Evolutionary conservation across 2,113 vertebrate genomes (phyloP).

Genomic region (Myiopsitta monachus): DNA sequence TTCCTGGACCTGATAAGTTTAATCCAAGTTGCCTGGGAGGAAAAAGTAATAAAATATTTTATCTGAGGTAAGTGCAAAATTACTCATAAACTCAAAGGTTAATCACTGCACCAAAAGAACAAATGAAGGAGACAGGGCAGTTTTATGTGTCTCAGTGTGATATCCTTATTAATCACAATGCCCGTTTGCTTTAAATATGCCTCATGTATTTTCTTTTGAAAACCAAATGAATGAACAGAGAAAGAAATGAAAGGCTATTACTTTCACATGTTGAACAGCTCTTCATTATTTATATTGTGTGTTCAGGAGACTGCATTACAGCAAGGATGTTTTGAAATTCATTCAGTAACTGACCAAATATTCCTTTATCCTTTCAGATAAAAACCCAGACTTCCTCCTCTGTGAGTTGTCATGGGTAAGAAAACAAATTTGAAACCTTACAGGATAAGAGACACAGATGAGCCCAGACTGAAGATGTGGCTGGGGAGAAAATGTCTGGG

Average conservation of each 20-base stretch:
- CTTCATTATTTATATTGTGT: neutral
- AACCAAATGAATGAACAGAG: conserved; percentile 52
- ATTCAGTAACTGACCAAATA: neutral
- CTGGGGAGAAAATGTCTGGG: neutral
- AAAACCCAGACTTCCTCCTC: neutral
- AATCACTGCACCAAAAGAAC: conserved; percentile 76
- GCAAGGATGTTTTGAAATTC: neutral
- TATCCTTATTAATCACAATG: conserved; percentile 75
- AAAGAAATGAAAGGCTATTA: conserved; percentile 21
- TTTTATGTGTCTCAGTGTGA: conserved; percentile 72
- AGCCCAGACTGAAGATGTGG: neutral
- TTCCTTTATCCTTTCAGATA: neutral
- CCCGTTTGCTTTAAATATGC: conserved; percentile 59
- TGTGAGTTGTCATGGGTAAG: neutral
- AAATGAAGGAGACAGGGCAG: conserved; percentile 76
- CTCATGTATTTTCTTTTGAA: conserved; percentile 59
- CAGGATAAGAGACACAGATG: neutral
- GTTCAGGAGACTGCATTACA: neutral
- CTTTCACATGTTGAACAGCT: neutral
- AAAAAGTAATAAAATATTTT: conserved; percentile 81
- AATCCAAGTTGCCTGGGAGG: conserved; percentile 80
- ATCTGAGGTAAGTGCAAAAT: conserved; percentile 77
- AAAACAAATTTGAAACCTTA: neutral
- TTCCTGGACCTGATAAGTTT: conserved; percentile 71
- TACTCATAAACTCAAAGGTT: conserved; percentile 84